Conservation (phyloP, 2,888 invertebrate species). For the Oscheius sp. region DNA sequence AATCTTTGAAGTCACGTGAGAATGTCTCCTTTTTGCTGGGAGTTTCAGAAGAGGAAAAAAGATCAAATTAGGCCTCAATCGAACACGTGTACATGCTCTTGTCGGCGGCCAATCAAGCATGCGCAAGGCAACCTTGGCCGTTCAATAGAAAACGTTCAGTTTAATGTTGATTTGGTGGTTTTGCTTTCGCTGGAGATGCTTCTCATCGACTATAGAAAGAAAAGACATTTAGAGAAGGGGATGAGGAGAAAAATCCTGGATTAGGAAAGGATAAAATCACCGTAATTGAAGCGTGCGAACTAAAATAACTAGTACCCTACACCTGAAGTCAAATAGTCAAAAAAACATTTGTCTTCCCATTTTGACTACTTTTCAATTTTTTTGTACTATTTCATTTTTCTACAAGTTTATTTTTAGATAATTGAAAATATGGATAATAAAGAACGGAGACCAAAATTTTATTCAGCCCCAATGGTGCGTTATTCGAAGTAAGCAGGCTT, state of each 20-base stretch:
- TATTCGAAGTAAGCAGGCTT: constrained; percentile 82
- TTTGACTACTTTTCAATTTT: background rate
- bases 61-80: background rate
- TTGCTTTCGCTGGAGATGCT: no score
- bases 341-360: background rate
- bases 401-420: background rate
- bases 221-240: no score
- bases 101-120: background rate
- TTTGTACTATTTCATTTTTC: background rate
- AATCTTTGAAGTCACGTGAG: background rate
- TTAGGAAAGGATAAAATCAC: no score
- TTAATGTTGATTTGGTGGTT: background rate
- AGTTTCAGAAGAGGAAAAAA: background rate
- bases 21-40: no score
- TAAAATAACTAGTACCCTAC: no score
- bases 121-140: background rate
- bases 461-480: constrained; percentile 90
- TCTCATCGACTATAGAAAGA: no score
- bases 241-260: no score
- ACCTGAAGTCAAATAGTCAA: background rate
- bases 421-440: background rate
- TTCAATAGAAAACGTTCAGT: background rate
- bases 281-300: no score
- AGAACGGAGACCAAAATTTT: constrained; percentile 58
- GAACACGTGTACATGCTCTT: constrained; percentile 1